Evolutionary conservation across 2,888 invertebrate genomes (phyloP), one percentile per base, ranked within the genome.

Genomic region (Chrysina gloriosa): DNA sequence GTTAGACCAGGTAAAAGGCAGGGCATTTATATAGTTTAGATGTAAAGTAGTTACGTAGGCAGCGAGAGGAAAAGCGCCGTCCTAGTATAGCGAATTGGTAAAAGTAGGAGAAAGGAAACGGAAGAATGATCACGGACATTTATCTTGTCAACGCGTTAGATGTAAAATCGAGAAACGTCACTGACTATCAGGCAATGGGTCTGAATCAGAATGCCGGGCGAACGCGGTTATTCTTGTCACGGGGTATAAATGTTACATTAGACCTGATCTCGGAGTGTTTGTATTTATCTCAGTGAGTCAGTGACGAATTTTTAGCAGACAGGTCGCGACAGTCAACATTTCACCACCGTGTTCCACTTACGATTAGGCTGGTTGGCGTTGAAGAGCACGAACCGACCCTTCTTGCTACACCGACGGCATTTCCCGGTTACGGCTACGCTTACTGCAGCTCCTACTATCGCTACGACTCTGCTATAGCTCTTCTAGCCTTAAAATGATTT

Each of bases 51-150:
- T 71, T 14, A 7, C 19, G 71, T 67, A 50, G 56, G 54, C 19
- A 47, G 36, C 29, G 63, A 50, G 54, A 48, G 54, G 36, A 47
- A 16, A n/a, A n/a, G n/a, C n/a, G n/a, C n/a, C n/a, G n/a, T n/a
- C n/a, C n/a, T n/a, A n/a, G n/a, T n/a, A n/a, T n/a, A n/a, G 54
- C 21, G 34, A 50, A 67, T 67, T 63, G 66, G 36, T 64, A 69
- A 67, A 75, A 76, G 76, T 75, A 74, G 71, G 72, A 36, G 56
- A 58, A 65, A 63, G 36, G 64, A 68, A 65, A 47, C 54, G 47
- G 39, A 76, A 78, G 78, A 80, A 77, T 77, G 79, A 80, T 80
- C 74, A 73, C 76, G 71, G 72, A 74, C 79, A 81, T 80, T 76
- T 74, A 77, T 81, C 80, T 80, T 78, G 78, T 78, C 77, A 76